Evolutionary conservation across 92 coral and sea anemone species (phyloP), one percentile per base, ranked within the genome.

Genomic region (Epizoanthus ramosus): DNA sequence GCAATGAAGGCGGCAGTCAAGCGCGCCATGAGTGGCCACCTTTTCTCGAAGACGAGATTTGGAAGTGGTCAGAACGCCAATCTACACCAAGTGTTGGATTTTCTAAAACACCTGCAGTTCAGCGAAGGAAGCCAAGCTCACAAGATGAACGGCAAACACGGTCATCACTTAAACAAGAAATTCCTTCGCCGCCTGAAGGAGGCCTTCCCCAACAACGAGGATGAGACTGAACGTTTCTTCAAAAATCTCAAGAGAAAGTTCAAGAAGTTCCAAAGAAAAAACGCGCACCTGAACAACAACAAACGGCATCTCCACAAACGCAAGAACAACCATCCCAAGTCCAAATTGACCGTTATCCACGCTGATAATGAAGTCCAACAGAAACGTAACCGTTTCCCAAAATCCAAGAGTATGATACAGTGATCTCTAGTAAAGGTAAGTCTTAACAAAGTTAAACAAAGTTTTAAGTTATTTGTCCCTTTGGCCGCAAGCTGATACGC

Each of bases 11-110:
- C 59, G 21, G 53, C 56, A 5, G 33, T 58, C 57, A 75, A 61
- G 41, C 54, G 65, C 23, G 8, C 47, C 24, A 43, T 37, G 25
- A 60, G 6, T 21, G 14, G 57, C 75, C 75, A 71, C 33, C 39
- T 71, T 28, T 45, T 19, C 75, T 71, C 75, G 15, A 71, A 71
- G 28, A 70, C 74, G 12, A 39, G 74, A 45, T 28, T 71, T 24
- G n/a, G 31, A 17, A 18, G 52, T 21, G 58, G 58, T 0, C 76
- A 24, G 3, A 18, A 10, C 13, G 57, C 33, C 24, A 60, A 13
- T 39, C 71, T 41, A 8, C 57, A 43, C 71, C 53, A 61, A 50
- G 24, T 77, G 39, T 60, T 33, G 12, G 82, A 77, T 54, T 75
- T 75, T 56, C 66, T 75, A 66, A 56, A 75, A 31, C 33, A 33